These are phyloP conservation scores for Serripes groenlandicus DNA, from an alignment of 2,888 invertebrate genomes.

Conservation along the genomic window DNA sequence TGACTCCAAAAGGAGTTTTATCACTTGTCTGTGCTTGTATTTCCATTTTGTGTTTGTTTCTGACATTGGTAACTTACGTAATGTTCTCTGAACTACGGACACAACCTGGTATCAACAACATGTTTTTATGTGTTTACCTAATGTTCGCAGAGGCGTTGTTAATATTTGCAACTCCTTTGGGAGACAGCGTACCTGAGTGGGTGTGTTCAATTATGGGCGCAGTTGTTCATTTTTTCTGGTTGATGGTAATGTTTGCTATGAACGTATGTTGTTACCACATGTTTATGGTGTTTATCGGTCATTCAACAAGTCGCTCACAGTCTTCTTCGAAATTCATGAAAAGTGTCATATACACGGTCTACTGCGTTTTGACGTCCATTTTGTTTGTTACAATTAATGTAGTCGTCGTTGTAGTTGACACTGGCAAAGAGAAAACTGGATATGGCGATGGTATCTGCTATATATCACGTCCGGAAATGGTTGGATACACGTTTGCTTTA, in stretches of 20 bases:
- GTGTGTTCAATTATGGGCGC: conserved; percentile 34
- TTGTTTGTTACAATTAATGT: conserved; percentile 38
- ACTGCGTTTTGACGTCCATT: conserved; percentile 13
- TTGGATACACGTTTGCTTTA: conserved; percentile 47
- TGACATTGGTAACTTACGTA: conserved; percentile 43
- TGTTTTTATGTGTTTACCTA: conserved; percentile 30
- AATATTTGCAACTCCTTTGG: conserved; percentile 32
- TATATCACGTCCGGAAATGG: conserved; percentile 41
- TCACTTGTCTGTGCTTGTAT: conserved; percentile 29
- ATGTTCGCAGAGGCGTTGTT: conserved; percentile 48
- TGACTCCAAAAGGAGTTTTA: conserved; percentile 38
- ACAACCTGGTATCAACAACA: conserved; percentile 60
- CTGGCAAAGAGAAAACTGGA: conserved; percentile 19
- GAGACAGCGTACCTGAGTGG: not conserved
- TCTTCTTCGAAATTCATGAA: not conserved
- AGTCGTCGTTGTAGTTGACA: not conserved
- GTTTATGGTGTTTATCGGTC: conserved; percentile 14
- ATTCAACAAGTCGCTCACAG: not conserved
- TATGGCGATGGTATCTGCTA: conserved; percentile 48
- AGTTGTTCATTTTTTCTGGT: conserved; percentile 57
- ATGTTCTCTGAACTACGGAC: conserved; percentile 47
- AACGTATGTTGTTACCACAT: conserved; percentile 52
- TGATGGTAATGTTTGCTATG: conserved; percentile 39
- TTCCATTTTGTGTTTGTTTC: conserved; percentile 32
- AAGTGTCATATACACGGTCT: conserved; percentile 33